Evolutionary conservation across 1,140 invertebrate genomes (phyloP), one percentile per base, ranked within the genome.

Genomic region (Meloidogyne hapla): DNA sequence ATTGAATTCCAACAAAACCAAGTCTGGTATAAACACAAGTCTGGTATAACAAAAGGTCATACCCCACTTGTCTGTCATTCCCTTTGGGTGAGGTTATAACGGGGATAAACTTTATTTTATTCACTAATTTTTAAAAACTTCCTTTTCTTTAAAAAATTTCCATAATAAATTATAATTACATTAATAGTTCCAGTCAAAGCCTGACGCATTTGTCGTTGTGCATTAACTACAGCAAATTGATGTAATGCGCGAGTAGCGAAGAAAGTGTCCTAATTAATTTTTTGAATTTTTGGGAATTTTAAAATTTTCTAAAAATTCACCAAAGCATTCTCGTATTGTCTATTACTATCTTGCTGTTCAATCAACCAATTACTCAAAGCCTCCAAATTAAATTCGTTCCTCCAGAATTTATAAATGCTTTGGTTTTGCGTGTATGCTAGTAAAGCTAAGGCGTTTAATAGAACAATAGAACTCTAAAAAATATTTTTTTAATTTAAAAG

Each of bases 181-280:
- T 72, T 38, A 21, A 80, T 8, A 10, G 63, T 63, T 23, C 71
- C 77, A 33, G 38, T 62, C 10, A 69, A 64, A 33, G 65, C 68
- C 10, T 80, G 42, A 1, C n/a, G 38, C 2, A 80, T 42, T 40
- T 79, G 77, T 13, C 69, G 56, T 23, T 42, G 40, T 1, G 71
- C 71, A 33, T 73, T 63, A 28, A 63, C 56, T n/a, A 64, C 61
- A 63, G 48, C 56, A 40, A 65, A 78, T 40, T 69, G 63, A 66
- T 69, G 78, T 18, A 78, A 63, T 1, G 80, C 77, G 13, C 75
- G 33, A n/a, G 56, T 33, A 18, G 80, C 80, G 72, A 81, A 81
- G 40, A 79, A 81, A 21, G 80, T 83, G 67, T 83, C 80, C 79
- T 80, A 61, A n/a, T n/a, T n/a, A n/a, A n/a, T n/a, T n/a, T n/a